These are phyloP conservation scores for Notiomystis cincta DNA, from an alignment of 2,113 vertebrate species.

Conservation along the genomic window DNA sequence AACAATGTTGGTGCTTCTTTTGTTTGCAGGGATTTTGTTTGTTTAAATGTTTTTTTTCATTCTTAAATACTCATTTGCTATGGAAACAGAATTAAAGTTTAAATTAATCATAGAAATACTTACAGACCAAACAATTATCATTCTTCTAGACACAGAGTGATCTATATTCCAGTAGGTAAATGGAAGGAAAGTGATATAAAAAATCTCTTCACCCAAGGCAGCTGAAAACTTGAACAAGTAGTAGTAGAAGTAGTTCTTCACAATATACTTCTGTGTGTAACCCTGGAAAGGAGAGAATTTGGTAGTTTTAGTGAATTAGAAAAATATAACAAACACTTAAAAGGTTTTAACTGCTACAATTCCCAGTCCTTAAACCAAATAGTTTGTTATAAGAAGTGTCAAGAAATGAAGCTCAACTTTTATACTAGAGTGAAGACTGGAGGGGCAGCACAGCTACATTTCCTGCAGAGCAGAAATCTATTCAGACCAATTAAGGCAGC, in stretches of 20 bases:
- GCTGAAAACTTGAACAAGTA: slow-evolving; percentile 88
- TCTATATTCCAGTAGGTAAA: slow-evolving; percentile 91
- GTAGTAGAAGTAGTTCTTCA: slow-evolving; percentile 87
- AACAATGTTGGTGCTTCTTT: neutral
- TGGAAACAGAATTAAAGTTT: neutral
- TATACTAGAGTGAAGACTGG: neutral
- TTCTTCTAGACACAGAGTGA: slow-evolving; percentile 85
- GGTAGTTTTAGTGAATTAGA: neutral
- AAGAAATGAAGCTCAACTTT: neutral
- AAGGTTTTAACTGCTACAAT: neutral
- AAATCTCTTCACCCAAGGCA: slow-evolving; percentile 87
- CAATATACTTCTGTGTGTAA: slow-evolving; percentile 72
- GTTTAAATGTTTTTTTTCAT: neutral
- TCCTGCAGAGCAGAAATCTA: neutral
- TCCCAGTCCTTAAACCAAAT: neutral
- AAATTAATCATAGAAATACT: slow-evolving; percentile 43
- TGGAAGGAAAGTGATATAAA: slow-evolving; percentile 93
- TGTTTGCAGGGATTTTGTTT: neutral
- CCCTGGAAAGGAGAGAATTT: slow-evolving; percentile 70
- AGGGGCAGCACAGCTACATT: neutral
- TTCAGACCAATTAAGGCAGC: neutral
- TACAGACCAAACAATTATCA: slow-evolving; percentile 89
- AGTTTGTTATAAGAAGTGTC: neutral
- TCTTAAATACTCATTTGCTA: neutral
- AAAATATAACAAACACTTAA: neutral